Percentiles rank a stretch among this genome's conserved stretches.
These are phyloP conservation scores for Gymnocephalus cernua DNA, from an alignment of 2,113 vertebrate genomes.

Conservation along the genomic window DNA sequence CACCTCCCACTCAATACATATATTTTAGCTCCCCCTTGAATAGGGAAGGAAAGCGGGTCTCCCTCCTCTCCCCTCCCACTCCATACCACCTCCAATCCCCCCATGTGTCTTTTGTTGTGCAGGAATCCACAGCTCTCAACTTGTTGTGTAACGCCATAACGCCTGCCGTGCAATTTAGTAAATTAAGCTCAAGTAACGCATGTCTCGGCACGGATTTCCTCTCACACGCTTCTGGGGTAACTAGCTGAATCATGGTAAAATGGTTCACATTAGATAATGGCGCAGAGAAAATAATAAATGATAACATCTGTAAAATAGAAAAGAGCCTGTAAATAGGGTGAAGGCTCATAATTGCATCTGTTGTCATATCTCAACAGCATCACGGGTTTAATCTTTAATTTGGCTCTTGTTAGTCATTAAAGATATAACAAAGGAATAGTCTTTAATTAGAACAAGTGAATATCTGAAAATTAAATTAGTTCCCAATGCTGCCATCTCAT, in stretches of 20 bases:
- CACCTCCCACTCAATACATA: slow-evolving; percentile 76
- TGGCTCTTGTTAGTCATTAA: slow-evolving; percentile 76
- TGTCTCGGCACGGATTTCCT: slow-evolving; percentile 23
- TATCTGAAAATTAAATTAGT: slow-evolving; percentile 70
- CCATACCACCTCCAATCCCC: not conserved
- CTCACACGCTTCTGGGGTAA: slow-evolving; percentile 14
- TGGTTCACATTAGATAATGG: slow-evolving; percentile 61
- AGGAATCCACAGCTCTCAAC: slow-evolving; percentile 74
- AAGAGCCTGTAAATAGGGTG: slow-evolving; percentile 58
- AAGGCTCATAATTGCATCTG: slow-evolving; percentile 73
- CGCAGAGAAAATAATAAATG: slow-evolving; percentile 54
- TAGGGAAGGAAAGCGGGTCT: slow-evolving; percentile 51
- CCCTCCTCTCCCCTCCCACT: slow-evolving; percentile 39
- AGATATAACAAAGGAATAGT: slow-evolving; percentile 66
- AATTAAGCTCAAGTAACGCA: slow-evolving; percentile 70
- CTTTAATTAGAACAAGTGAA: slow-evolving; percentile 74
- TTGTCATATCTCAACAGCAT: slow-evolving; percentile 67
- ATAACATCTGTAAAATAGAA: slow-evolving; percentile 68
- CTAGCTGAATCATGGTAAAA: slow-evolving; percentile 62
- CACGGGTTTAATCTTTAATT: slow-evolving; percentile 75
- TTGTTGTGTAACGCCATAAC: slow-evolving; percentile 78
- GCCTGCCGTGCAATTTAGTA: slow-evolving; percentile 70
- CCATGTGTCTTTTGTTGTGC: slow-evolving; percentile 68
- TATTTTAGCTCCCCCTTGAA: slow-evolving; percentile 74
- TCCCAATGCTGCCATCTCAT: slow-evolving; percentile 2